These are phyloP conservation scores for Tortricodes alternella DNA, from an alignment of 2,888 invertebrate genomes.

Conservation along the genomic window DNA sequence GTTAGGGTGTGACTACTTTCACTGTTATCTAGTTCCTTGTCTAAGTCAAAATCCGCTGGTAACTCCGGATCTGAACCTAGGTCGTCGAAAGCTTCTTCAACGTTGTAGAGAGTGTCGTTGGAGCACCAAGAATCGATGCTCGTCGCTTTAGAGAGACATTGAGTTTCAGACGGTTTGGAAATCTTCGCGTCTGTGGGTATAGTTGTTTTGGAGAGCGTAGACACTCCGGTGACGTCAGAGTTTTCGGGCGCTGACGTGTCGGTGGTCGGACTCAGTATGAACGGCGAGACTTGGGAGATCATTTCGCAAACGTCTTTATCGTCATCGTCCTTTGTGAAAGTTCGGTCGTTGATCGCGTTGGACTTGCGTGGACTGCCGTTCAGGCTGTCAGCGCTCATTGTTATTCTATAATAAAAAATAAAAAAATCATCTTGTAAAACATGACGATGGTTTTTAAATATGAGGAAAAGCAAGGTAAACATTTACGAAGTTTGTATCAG, in stretches of 20 bases:
- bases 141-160: slow-evolving; percentile 78
- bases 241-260: slow-evolving; percentile 63
- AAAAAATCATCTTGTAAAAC: too few species aligned
- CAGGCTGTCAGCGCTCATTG: slow-evolving; percentile 78
- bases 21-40: slow-evolving; percentile 57
- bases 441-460: too few species aligned
- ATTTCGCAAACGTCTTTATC: slow-evolving; percentile 65
- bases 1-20: slow-evolving; percentile 71
- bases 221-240: slow-evolving; percentile 66
- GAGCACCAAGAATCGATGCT: slow-evolving; percentile 86
- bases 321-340: slow-evolving; percentile 62
- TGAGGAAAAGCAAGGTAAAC: too few species aligned
- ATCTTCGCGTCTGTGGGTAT: slow-evolving; percentile 75
- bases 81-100: slow-evolving; percentile 83
- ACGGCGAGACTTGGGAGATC: slow-evolving; percentile 73
- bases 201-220: slow-evolving; percentile 76
- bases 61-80: slow-evolving; percentile 67
- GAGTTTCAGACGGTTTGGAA: slow-evolving; percentile 73
- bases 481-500: too few species aligned
- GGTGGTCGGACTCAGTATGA: slow-evolving; percentile 69
- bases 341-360: slow-evolving; percentile 62
- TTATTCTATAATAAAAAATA: slow-evolving; percentile 57
- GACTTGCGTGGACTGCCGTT: slow-evolving; percentile 63
- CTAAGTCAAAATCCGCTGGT: slow-evolving; percentile 48
- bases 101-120: slow-evolving; percentile 85